Evolutionary conservation across 1,140 invertebrate species (phyloP), one percentile per base, ranked within the genome.

Genomic region (Calycopis cecrops): DNA sequence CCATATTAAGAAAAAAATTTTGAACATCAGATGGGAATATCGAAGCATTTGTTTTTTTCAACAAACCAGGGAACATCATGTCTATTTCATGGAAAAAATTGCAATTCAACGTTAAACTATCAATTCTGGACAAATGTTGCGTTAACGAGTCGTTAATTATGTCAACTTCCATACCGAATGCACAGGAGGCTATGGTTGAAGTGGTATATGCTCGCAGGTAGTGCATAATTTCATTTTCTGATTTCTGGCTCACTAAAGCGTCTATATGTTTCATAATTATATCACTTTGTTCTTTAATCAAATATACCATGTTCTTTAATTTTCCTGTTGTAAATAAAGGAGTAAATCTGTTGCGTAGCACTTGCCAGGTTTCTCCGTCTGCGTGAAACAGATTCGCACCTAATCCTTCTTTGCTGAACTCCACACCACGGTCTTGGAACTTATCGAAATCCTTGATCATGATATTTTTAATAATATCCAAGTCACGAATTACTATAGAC

Each of bases 401-500:
- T 0, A 91, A 56, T 0, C 88, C 89, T 67, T 91, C 88, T 12
- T 84, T 82, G 54, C 89, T 84, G 12, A 84, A 69, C 35, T 76
- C 69, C 0, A 85, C 48, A 0, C 79, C 83, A 3, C 88, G 86
- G 52, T 90, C 86, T 34, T 77, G 60, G 35, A 91, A 91, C 14
- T 79, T 65, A 16, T 79, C 62, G 48, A 91, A 91, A 60, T 92
- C 90, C 66, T 89, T 91, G 9, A 90, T 83, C 21, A 92, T 56
- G 3, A 93, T 83, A 18, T 85, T 72, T 65, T 91, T 91, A 0
- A 92, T 85, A 1, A 93, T 61, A 7, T 90, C 88, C 21, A 91
- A 76, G 68, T 93, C 90, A 10, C 87, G 75, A 0, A 90, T 37
- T 1, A 90, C 57, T 6, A 90, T 56, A 2, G 73, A 65, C 0